Percentiles rank a stretch among this genome's conserved stretches.
These are phyloP conservation scores for Anomalospiza imberbis DNA, from an alignment of 2,797 vertebrate genomes.

Conservation along the genomic window DNA sequence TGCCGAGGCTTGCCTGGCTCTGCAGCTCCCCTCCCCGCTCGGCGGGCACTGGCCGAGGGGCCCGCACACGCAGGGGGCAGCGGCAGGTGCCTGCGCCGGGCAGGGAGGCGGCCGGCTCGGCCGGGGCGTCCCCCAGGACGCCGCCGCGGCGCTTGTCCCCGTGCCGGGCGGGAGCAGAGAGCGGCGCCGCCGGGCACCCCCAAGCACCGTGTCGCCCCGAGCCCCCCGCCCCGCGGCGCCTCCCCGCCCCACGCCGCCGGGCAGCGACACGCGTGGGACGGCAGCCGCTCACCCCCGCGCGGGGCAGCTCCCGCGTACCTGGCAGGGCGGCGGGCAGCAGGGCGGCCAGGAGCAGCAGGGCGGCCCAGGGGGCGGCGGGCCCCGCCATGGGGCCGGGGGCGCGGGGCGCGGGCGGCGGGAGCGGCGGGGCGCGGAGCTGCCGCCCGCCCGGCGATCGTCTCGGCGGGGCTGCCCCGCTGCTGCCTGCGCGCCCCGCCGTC, in stretches of 20 bases:
- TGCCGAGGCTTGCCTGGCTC: not conserved
- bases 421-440: slow-evolving; percentile 13
- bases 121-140: not conserved
- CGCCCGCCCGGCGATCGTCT: not conserved
- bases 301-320: not conserved
- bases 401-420: not conserved
- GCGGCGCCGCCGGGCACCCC: not conserved
- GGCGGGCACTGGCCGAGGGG: not conserved
- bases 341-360: slow-evolving; percentile 37
- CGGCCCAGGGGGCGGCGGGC: not conserved
- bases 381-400: slow-evolving; percentile 49
- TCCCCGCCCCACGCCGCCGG: not conserved
- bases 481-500: not conserved
- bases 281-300: not conserved
- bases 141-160: not conserved
- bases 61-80: not conserved
- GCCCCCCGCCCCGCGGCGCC: not conserved
- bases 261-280: not conserved
- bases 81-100: not conserved
- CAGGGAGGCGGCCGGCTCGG: not conserved
- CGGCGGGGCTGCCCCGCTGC: slow-evolving; percentile 20
- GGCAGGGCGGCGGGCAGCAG: slow-evolving; percentile 24
- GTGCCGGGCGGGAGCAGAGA: not conserved
- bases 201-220: not conserved
- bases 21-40: not conserved